These are phyloP conservation scores for Dendronephthya gigantea DNA, from an alignment of 64 coral and sea anemone species.

Conservation along the genomic window DNA sequence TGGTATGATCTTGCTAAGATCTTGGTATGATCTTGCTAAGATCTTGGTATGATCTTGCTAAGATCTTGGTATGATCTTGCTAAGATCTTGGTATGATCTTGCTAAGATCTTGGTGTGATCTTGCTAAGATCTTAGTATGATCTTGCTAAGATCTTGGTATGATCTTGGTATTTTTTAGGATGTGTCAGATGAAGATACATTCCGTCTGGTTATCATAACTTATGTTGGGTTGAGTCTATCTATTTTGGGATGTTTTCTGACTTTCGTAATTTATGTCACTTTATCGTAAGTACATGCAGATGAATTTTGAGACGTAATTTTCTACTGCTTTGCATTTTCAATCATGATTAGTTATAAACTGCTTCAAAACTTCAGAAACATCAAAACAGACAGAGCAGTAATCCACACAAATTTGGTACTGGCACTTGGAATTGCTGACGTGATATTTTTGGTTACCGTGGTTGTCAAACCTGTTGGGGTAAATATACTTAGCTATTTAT, in stretches of 20 bases:
- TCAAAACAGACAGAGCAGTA: not conserved
- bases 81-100: no score
- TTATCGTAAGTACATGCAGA: not conserved
- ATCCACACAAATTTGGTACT: not conserved
- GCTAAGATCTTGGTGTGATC: no score
- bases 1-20: no score
- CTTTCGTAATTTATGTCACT: not conserved
- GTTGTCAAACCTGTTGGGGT: not conserved
- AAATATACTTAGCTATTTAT: not conserved
- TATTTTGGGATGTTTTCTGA: not conserved
- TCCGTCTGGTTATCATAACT: not conserved
- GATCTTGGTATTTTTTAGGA: not conserved
- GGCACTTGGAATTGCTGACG: slow-evolving; percentile 1
- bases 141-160: not conserved
- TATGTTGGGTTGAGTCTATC: not conserved
- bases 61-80: no score
- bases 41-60: no score
- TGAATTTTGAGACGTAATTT: not conserved
- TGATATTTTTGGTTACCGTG: not conserved
- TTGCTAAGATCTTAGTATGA: no score
- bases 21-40: no score
- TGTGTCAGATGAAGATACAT: not conserved
- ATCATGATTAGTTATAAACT: no score
- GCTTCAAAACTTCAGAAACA: not conserved
- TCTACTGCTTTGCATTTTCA: no score